phyloP scores from a whole-genome alignment of 2,888 invertebrate genomes.

The Magallana nippona region DNA sequence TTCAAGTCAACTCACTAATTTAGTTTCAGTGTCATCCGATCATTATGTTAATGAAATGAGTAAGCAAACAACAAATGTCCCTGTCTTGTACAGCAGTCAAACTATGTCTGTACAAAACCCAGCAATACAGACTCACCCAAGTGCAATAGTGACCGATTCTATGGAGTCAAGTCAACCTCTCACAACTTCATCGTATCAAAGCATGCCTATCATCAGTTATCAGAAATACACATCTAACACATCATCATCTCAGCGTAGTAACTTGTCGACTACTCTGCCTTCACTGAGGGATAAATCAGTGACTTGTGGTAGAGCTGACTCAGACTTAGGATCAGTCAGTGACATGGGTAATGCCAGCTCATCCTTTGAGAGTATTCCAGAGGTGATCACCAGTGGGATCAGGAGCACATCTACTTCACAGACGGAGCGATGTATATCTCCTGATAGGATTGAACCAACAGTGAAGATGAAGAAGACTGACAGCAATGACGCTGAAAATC shows the following conservation, averaged over 20 bases:
- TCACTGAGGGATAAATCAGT: background rate
- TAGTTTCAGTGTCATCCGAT: no score
- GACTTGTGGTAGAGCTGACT: background rate
- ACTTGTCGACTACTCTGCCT: background rate
- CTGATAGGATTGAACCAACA: background rate
- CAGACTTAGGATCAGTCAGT: background rate
- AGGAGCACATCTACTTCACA: background rate
- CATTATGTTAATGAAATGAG: no score
- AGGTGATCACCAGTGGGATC: background rate
- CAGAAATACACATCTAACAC: no score
- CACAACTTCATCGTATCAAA: background rate
- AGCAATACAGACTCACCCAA: background rate
- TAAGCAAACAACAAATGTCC: background rate
- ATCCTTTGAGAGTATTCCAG: background rate
- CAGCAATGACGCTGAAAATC: background rate
- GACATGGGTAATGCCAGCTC: background rate
- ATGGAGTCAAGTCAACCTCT: background rate
- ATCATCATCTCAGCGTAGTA: background rate
- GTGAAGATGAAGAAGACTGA: slow-evolving; percentile 8
- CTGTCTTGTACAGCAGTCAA: background rate
- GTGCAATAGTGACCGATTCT: background rate
- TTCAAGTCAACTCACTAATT: no score
- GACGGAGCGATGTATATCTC: slow-evolving; percentile 18
- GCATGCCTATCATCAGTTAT: background rate
- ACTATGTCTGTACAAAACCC: background rate